These are phyloP conservation scores for Trichonephila clavata DNA, from an alignment of 1,140 invertebrate species.

Conservation along the genomic window DNA sequence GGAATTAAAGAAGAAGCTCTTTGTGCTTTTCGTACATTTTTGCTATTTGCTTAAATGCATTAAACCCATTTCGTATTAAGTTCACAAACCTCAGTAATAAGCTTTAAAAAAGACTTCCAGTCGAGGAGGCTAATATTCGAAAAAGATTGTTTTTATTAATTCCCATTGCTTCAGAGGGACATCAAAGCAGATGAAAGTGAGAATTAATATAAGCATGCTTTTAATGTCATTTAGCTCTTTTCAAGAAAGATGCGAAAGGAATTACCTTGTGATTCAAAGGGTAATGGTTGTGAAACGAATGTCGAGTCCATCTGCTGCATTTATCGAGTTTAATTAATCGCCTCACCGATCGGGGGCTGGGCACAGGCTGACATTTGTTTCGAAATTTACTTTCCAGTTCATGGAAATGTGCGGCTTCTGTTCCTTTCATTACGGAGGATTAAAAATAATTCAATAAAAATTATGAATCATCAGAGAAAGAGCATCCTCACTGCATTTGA, in stretches of 20 bases:
- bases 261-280: neutral
- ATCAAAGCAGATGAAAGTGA: neutral
- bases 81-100: too few species aligned
- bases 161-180: neutral
- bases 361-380: neutral
- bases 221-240: constrained; percentile 21
- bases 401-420: neutral
- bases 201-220: neutral
- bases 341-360: neutral
- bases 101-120: too few species aligned
- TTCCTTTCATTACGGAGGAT: too few species aligned
- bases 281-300: constrained; percentile 22
- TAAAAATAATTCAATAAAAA: too few species aligned
- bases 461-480: too few species aligned
- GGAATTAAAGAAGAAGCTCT: too few species aligned
- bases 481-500: too few species aligned
- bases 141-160: too few species aligned
- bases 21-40: too few species aligned
- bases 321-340: constrained; percentile 27
- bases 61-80: too few species aligned
- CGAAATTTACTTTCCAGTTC: neutral
- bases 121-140: too few species aligned
- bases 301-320: constrained; percentile 22
- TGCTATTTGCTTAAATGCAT: too few species aligned
- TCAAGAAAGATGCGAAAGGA: neutral